A percentile compares a stretch with the other conserved stretches of the same genome.
Evolutionary conservation across 2,113 vertebrate species (phyloP).

Genomic region (Sminthopsis crassicaudata): DNA sequence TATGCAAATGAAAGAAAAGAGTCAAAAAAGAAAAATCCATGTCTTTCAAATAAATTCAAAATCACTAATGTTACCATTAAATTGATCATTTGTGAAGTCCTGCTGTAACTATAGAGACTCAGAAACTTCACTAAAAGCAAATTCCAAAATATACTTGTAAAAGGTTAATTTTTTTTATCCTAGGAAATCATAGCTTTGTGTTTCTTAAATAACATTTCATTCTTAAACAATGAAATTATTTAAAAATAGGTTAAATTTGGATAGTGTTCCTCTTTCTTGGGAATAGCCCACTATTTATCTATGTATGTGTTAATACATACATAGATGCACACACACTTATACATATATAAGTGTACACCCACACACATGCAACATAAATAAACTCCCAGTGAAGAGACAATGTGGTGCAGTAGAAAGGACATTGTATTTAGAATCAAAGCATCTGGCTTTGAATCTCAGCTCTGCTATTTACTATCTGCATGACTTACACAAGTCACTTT

Average conservation of each 20-base stretch:
- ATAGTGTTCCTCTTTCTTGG: constrained; percentile 14
- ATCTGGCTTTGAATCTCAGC: neutral
- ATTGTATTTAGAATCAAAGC: neutral
- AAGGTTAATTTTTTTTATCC: neutral
- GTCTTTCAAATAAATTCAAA: neutral
- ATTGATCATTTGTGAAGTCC: constrained; percentile 35
- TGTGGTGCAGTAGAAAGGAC: neutral
- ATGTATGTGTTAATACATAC: too few relatives aligned
- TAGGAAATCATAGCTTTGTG: neutral
- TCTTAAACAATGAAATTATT: constrained; percentile 36
- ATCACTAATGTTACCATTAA: neutral
- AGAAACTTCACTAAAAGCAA: neutral
- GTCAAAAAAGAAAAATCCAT: constrained; percentile 4
- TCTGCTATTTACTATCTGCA: neutral
- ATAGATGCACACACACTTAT: too few relatives aligned
- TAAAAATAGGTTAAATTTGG: constrained; percentile 37
- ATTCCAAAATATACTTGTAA: constrained; percentile 49
- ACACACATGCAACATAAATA: neutral
- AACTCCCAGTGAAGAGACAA: neutral
- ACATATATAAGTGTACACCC: neutral
- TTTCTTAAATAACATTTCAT: neutral
- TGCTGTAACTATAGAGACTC: neutral
- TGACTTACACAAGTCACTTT: neutral
- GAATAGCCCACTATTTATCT: neutral
- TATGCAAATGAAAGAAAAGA: constrained; percentile 51